These are phyloP conservation scores for Mastomys coucha DNA, from an alignment of 2,113 vertebrate genomes.

Conservation along the genomic window DNA sequence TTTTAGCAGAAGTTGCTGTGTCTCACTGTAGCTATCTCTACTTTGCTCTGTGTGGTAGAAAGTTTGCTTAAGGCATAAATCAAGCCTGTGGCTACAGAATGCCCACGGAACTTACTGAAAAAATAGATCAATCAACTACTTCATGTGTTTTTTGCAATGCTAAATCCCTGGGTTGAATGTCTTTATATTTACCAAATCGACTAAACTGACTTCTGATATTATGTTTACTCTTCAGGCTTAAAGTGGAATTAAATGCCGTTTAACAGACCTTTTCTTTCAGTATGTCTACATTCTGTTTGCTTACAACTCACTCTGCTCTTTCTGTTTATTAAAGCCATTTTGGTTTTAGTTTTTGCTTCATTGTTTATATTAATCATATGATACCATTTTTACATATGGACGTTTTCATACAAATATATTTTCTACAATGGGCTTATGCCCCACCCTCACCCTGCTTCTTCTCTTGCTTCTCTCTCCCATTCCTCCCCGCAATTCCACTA, in stretches of 20 bases:
- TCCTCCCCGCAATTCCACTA: too few species aligned
- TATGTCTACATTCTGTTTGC: conserved; percentile 51
- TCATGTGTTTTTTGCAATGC: conserved; percentile 46
- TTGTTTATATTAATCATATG: background rate
- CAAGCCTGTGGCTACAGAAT: conserved; percentile 38
- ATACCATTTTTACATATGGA: background rate
- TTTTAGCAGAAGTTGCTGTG: conserved; percentile 28
- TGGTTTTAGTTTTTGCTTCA: background rate
- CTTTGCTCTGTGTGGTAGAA: background rate
- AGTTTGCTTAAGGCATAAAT: conserved; percentile 57
- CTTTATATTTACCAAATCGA: conserved; percentile 59
- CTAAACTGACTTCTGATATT: background rate
- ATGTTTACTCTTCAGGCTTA: conserved; percentile 60
- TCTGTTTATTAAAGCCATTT: conserved; percentile 24
- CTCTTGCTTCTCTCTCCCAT: background rate
- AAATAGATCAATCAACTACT: background rate
- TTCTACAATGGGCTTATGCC: background rate
- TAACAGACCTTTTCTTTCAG: conserved; percentile 18
- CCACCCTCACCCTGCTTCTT: background rate
- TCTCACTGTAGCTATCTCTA: conserved; percentile 1
- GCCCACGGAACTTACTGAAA: conserved; percentile 31
- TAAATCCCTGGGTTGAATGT: conserved; percentile 21
- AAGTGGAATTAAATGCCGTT: conserved; percentile 37
- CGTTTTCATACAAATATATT: background rate
- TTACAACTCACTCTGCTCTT: background rate